Evolutionary conservation across 2,113 vertebrate genomes (phyloP), one percentile per base, ranked within the genome.

Genomic region (Rhynchopsitta pachyrhyncha): DNA sequence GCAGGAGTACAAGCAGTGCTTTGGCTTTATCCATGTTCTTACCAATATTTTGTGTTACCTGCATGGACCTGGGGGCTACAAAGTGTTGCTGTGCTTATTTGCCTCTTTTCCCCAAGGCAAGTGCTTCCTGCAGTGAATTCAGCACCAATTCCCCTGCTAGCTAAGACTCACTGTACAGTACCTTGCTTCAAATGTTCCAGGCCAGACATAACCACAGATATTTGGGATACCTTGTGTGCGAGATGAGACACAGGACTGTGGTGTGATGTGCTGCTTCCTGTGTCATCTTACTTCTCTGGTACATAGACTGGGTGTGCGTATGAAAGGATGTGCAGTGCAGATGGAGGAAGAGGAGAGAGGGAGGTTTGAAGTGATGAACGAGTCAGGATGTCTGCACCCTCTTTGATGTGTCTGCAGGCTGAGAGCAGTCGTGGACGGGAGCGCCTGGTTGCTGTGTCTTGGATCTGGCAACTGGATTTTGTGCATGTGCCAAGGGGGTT

Each of bases 181-280:
- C 28, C 10, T 63, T 84, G 37, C 53, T 78, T 76, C 39, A 47
- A 71, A 55, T 29, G n/a, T 62, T 55, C 13, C 28, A 35, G 53
- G 17, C 41, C 23, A 74, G 74, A 74, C 10, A 42, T 75, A 83
- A 68, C 55, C 42, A 27, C 11, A 64, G 57, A 46, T 86, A 44
- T 18, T 79, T 89, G 42, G 11, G 15, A 2, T 82, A 20, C 57
- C 33, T 53, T 79, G 27, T 0, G 0, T 41, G 39, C 17, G 13
- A 49, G 49, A 55, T 42, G 46, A 82, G 53, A 22, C 10, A 7
- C 57, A 18, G 49, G 62, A 8, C 35, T 16, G 24, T 39, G 60
- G 13, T 33, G 47, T 31, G 46, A 62, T 64, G 39, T 11, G 5
- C n/a, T 76, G 6, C 35, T 64, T 82, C 3, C 11, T 39, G 15